phyloP scores from a whole-genome alignment of 2,888 invertebrate species.

The Spisula solida region DNA sequence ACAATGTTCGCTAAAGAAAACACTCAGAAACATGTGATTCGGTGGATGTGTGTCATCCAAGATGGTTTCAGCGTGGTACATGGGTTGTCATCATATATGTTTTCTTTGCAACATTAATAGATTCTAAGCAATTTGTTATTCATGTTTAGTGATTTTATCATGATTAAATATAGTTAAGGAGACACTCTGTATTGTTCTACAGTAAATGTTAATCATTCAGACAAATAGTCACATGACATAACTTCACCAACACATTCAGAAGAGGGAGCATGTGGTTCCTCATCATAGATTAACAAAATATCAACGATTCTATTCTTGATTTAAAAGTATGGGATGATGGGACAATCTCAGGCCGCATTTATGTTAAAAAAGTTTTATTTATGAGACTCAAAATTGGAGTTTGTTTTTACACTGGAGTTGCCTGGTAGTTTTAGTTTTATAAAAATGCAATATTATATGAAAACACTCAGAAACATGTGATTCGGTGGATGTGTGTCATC shows the following conservation, averaged over 20 bases:
- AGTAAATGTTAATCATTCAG: not conserved
- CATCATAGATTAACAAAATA: slow-evolving; percentile 50
- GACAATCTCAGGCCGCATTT: no score
- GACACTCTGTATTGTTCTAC: not conserved
- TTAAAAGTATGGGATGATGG: no score
- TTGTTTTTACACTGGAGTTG: not conserved
- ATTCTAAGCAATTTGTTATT: no score
- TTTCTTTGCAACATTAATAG: no score
- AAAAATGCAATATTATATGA: not conserved
- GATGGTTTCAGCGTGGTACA: slow-evolving; percentile 29
- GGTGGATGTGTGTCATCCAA: not conserved
- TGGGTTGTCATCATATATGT: slow-evolving; percentile 20
- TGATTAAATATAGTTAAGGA: no score
- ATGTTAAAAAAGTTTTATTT: no score
- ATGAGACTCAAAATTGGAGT: no score
- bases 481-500: no score
- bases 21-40: not conserved
- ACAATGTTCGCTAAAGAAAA: not conserved
- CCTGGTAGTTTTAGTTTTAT: no score
- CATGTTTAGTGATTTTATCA: no score
- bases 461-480: not conserved
- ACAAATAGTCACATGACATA: not conserved
- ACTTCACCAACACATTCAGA: slow-evolving; percentile 64
- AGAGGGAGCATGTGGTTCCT: slow-evolving; percentile 79
- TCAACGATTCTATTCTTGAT: no score